Evolutionary conservation across 1,140 invertebrate genomes (phyloP).

Genomic region (Limonius californicus): DNA sequence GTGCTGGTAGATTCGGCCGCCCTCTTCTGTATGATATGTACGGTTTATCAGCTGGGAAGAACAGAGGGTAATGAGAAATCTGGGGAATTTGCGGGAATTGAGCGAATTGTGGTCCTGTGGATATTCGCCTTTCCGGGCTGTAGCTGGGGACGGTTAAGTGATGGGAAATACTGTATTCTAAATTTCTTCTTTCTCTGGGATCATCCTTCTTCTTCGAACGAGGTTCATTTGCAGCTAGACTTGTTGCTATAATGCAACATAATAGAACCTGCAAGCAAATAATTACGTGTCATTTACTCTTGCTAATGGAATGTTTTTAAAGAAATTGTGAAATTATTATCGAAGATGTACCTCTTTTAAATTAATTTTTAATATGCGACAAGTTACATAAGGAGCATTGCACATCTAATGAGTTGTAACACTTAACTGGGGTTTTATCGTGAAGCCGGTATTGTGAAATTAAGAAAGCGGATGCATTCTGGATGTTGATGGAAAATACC

Average conservation of each 20-base stretch:
- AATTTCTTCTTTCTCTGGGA: slow-evolving; percentile 53
- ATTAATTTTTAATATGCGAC: too few relatives aligned
- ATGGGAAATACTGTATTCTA: slow-evolving; percentile 51
- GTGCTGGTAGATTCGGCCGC: slow-evolving; percentile 51
- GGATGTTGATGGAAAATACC: neutral
- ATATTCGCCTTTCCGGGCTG: slow-evolving; percentile 48
- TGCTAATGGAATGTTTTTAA: too few relatives aligned
- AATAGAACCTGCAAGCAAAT: slow-evolving; percentile 35
- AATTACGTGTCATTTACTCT: neutral
- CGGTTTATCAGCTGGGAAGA: slow-evolving; percentile 36
- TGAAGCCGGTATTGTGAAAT: neutral
- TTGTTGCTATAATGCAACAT: slow-evolving; percentile 31
- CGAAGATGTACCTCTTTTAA: too few relatives aligned
- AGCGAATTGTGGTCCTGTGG: slow-evolving; percentile 32
- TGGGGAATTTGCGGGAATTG: slow-evolving; percentile 23
- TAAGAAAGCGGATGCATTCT: neutral
- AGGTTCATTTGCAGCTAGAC: slow-evolving; percentile 40
- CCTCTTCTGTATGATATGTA: slow-evolving; percentile 48
- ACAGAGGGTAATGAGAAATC: slow-evolving; percentile 33
- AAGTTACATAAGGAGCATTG: too few relatives aligned
- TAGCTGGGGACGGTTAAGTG: slow-evolving; percentile 52
- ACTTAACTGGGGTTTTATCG: neutral
- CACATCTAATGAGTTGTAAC: neutral
- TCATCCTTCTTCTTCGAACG: slow-evolving; percentile 50
- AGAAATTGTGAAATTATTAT: too few relatives aligned